Conservation (phyloP, 2,113 vertebrate species). For the Microcebus lehilahytsara region DNA sequence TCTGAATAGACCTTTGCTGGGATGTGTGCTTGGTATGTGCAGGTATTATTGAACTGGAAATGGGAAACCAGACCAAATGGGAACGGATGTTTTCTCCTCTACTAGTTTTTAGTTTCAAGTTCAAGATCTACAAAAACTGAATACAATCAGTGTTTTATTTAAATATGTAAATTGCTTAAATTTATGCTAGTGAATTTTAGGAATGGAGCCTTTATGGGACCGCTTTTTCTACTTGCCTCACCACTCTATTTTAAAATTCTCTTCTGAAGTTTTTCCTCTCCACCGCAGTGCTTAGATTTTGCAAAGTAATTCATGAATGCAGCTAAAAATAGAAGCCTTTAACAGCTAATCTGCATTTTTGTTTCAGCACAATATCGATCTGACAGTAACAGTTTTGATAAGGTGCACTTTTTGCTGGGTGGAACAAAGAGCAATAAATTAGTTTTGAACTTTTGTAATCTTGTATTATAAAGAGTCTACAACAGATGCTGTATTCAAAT, state of each 20-base stretch:
- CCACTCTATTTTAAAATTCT: slow-evolving; percentile 40
- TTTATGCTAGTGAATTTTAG: slow-evolving; percentile 45
- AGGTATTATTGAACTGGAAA: slow-evolving; percentile 55
- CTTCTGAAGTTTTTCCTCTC: not conserved
- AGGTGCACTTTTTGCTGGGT: slow-evolving; percentile 75
- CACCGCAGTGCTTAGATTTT: not conserved
- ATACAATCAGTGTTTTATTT: slow-evolving; percentile 59
- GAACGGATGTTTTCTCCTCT: slow-evolving; percentile 28
- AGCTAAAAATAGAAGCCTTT: slow-evolving; percentile 63
- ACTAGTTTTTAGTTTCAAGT: slow-evolving; percentile 61
- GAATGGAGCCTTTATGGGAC: not conserved
- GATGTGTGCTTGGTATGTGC: not conserved
- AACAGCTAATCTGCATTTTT: slow-evolving; percentile 64
- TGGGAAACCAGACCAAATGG: not conserved
- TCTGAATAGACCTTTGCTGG: slow-evolving; percentile 18
- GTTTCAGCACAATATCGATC: slow-evolving; percentile 68
- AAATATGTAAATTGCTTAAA: slow-evolving; percentile 60
- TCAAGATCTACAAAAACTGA: slow-evolving; percentile 45
- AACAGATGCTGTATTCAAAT: slow-evolving; percentile 80
- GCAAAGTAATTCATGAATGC: slow-evolving; percentile 61
- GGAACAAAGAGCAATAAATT: slow-evolving; percentile 83
- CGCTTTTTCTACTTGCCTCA: not conserved
- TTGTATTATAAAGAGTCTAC: slow-evolving; percentile 79
- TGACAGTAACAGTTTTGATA: slow-evolving; percentile 72
- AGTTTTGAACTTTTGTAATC: slow-evolving; percentile 82